phyloP scores from a whole-genome alignment of 2,797 vertebrate genomes.

The Phyllotis vaccarum region DNA sequence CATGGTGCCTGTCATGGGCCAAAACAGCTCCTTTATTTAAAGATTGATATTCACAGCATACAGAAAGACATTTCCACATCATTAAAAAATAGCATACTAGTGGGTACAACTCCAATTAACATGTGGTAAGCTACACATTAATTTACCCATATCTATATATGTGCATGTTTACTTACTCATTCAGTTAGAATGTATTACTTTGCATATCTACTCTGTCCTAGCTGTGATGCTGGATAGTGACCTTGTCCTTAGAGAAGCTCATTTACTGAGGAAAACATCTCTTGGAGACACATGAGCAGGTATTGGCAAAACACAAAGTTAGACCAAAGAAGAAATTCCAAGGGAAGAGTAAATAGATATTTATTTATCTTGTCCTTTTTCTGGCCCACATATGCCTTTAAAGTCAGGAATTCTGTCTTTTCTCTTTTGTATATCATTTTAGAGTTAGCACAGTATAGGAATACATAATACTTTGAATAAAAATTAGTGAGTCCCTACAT shows the following conservation, averaged over 20 bases:
- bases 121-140: background rate
- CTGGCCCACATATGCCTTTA: background rate
- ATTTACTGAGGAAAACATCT: background rate
- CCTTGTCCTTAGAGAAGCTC: conserved; percentile 35
- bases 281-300: background rate
- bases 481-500: conserved; percentile 12
- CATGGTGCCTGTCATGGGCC: too few relatives aligned
- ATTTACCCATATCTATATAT: background rate
- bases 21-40: too few relatives aligned
- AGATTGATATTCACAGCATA: too few relatives aligned
- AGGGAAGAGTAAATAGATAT: background rate
- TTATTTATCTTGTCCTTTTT: background rate
- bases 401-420: conserved; percentile 12
- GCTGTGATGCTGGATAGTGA: background rate
- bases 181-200: background rate
- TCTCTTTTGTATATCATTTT: conserved; percentile 2
- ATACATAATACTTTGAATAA: conserved; percentile 13
- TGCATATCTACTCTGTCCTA: background rate
- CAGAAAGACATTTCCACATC: too few relatives aligned
- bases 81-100: background rate
- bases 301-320: background rate
- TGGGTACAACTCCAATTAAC: background rate
- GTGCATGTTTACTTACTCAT: background rate
- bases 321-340: background rate
- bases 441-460: background rate